Evolutionary conservation across 2,797 vertebrate genomes (phyloP), one percentile per base, ranked within the genome.

Genomic region (Coluber constrictor): DNA sequence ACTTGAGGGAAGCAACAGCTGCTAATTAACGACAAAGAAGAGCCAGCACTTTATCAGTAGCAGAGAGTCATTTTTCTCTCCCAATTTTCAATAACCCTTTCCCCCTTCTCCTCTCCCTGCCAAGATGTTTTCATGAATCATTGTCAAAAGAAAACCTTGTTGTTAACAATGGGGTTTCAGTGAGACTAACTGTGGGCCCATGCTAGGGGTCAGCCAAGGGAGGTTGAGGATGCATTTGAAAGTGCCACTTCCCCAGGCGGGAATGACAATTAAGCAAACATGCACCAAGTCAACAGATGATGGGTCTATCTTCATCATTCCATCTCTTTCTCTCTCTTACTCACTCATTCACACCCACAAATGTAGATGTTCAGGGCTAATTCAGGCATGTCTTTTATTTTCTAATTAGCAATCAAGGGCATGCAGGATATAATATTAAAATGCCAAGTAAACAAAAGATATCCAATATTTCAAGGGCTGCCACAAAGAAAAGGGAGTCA

Each of bases 1-100:
- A 95, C 96, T 97, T 97, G 93, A 95, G 95, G 96, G 95, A 96
- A 97, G 95, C 95, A 95, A 95, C 96, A 97, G 96, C 97, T 96
- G 97, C 94, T 97, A 97, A 97, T 97, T 97, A 97, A 97, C 95
- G 95, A 95, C 94, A 96, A 97, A 96, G 94, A 96, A 95, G 95
- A 47, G 90, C 95, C 95, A 97, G 95, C 94, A 94, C 94, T 97
- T 96, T 96, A 95, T 94, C 94, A 96, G 92, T 90, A 89, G 32
- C 92, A 94, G 94, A 95, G 94, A 96, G 94, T 96, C 90, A 97
- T 96, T 97, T 96, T 96, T 91, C 91, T 95, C 93, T 95, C 83
- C 92, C 93, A 93, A 92, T 93, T 95, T 94, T 89, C 94, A 94
- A 89, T 89, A 94, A 94, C 56, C 23, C 27, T 86, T 47, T n/a